phyloP scores from a whole-genome alignment of 2,888 invertebrate genomes.

The Eledone cirrhosa region DNA sequence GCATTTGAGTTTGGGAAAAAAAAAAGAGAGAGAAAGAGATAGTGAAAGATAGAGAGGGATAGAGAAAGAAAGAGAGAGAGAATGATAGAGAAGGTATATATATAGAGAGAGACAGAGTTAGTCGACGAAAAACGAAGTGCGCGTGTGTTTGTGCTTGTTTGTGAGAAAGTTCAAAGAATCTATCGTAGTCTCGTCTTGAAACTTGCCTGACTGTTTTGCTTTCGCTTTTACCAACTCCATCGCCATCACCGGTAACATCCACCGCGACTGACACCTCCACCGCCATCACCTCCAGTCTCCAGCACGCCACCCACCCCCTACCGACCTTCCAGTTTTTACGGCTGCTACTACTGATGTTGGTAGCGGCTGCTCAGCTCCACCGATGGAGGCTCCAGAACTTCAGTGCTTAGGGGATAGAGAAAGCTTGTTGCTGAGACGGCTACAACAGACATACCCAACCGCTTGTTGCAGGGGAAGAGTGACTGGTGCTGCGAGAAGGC shows the following conservation, averaged over 20 bases:
- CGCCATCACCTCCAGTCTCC: no score
- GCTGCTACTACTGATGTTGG: conserved; percentile 24
- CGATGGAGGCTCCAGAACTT: conserved; percentile 22
- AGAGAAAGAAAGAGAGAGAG: not conserved
- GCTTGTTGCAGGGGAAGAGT: not conserved
- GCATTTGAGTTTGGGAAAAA: not conserved
- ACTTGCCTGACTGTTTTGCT: not conserved
- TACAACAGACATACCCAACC: conserved; percentile 20
- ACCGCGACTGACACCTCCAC: no score
- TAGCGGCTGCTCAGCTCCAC: not conserved
- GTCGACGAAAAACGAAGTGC: no score
- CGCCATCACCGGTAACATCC: no score
- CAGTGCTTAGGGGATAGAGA: conserved; percentile 19
- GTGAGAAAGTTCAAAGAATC: no score
- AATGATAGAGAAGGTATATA: not conserved
- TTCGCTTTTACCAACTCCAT: not conserved
- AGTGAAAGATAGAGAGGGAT: not conserved
- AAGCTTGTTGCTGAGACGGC: conserved; percentile 25
- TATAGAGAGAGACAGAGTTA: not conserved
- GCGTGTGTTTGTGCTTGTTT: no score
- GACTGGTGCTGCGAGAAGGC: not conserved
- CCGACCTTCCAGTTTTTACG: not conserved
- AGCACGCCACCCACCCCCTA: not conserved
- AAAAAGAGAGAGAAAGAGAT: conserved; percentile 26
- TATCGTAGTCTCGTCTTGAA: not conserved